These are phyloP conservation scores for Drosophila pseudotalamancana DNA, from an alignment of 2,888 invertebrate genomes.

Conservation along the genomic window DNA sequence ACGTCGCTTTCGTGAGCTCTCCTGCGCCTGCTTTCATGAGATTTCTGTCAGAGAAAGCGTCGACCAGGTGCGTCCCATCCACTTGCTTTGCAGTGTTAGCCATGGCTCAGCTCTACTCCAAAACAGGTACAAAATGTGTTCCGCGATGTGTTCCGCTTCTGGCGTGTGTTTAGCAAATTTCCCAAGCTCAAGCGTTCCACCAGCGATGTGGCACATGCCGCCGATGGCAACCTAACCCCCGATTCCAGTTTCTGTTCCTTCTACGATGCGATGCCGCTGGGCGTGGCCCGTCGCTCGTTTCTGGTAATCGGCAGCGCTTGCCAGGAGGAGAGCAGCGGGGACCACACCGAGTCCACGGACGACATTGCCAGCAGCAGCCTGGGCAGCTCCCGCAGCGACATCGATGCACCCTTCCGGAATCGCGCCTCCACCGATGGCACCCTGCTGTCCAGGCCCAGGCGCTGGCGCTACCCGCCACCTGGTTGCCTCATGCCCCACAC, in stretches of 20 bases:
- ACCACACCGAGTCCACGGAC: constrained; percentile 87
- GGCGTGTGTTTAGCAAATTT: constrained; percentile 90
- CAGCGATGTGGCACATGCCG: constrained; percentile 85
- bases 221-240: constrained; percentile 85
- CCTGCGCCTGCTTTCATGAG: constrained; percentile 93
- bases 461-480: constrained; percentile 86
- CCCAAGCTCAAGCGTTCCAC: constrained; percentile 87
- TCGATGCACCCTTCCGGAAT: constrained; percentile 87
- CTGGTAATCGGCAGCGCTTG: constrained; percentile 86
- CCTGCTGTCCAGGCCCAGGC: constrained; percentile 86
- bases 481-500: constrained; percentile 84
- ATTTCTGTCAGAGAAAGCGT: constrained; percentile 93
- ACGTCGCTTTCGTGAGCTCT: constrained; percentile 90
- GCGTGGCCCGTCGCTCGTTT: constrained; percentile 81
- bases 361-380: constrained; percentile 82
- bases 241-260: constrained; percentile 84
- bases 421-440: constrained; percentile 91
- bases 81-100: neutral
- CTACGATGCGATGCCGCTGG: constrained; percentile 82
- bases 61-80: constrained; percentile 88
- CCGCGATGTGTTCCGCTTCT: constrained; percentile 90
- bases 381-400: constrained; percentile 84
- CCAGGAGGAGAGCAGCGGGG: constrained; percentile 86
- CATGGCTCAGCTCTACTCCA: constrained; percentile 22
- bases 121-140: constrained; percentile 90